Conservation (phyloP, 2,888 invertebrate genomes). For the Ceraclea dissimilis region DNA sequence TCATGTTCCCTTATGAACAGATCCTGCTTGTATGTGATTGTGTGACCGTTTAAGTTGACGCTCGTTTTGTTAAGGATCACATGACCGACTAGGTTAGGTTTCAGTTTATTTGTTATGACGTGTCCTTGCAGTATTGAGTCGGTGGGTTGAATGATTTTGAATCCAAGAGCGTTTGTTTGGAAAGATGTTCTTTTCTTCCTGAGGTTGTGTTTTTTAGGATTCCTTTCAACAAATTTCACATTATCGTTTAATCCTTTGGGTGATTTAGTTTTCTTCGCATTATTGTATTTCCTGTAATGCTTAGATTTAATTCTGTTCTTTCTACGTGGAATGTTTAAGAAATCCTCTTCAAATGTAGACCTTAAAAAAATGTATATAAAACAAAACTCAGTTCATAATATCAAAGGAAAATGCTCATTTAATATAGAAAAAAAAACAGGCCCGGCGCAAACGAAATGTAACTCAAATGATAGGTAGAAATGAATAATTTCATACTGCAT, state of each 20-base stretch:
- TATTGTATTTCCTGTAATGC: no score
- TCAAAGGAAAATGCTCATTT: no score
- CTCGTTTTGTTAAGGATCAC: constrained; percentile 22
- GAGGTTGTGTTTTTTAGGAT: not conserved
- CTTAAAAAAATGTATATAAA: no score
- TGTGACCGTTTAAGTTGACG: constrained; percentile 18
- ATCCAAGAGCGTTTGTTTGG: constrained; percentile 19
- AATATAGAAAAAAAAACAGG: no score
- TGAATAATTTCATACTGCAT: no score
- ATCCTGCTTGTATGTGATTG: constrained; percentile 18
- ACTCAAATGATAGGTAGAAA: no score
- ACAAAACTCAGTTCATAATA: no score
- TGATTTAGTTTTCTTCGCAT: no score
- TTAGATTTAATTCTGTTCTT: no score
- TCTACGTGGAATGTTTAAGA: no score
- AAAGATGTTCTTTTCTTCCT: constrained; percentile 14
- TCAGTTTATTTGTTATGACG: constrained; percentile 20
- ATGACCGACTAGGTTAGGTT: constrained; percentile 20
- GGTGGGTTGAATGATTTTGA: constrained; percentile 23
- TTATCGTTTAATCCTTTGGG: not conserved
- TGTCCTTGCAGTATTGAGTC: constrained; percentile 22
- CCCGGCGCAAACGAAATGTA: no score
- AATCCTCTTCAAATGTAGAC: no score
- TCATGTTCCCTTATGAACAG: constrained; percentile 11
- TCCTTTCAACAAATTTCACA: not conserved